These are phyloP conservation scores for Synanthedon vespiformis DNA, from an alignment of 2,888 invertebrate genomes.

Conservation along the genomic window DNA sequence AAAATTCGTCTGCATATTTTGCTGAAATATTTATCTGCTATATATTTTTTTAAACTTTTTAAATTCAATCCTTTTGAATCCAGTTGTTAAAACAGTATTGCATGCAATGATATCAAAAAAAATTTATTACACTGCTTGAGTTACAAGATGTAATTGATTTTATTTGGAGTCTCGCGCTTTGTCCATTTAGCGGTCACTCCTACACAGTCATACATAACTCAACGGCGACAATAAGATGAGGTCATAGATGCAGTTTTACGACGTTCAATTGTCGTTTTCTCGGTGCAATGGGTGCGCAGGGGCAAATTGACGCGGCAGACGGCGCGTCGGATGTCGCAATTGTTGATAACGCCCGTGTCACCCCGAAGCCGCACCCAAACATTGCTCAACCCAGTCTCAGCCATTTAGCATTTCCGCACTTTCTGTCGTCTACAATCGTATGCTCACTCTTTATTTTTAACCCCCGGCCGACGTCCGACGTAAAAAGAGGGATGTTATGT, in stretches of 20 bases:
- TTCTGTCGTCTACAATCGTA: background rate
- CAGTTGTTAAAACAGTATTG: conserved; percentile 5
- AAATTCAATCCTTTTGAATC: too few relatives aligned
- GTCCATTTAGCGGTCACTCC: conserved; percentile 30
- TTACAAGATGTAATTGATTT: background rate
- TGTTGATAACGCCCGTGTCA: conserved; percentile 16
- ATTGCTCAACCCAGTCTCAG: conserved; percentile 8
- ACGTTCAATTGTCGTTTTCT: conserved; percentile 18
- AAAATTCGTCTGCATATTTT: too few relatives aligned
- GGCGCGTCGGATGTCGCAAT: conserved; percentile 60
- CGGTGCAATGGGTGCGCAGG: conserved; percentile 20
- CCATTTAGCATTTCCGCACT: background rate
- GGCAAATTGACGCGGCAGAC: conserved; percentile 51
- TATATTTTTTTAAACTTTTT: too few relatives aligned
- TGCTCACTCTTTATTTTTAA: too few relatives aligned
- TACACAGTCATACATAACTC: conserved; percentile 12
- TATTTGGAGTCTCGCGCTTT: background rate
- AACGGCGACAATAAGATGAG: conserved; percentile 25
- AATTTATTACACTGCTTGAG: background rate
- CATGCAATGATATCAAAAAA: conserved; percentile 11
- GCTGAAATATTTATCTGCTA: too few relatives aligned
- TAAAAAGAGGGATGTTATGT: too few relatives aligned
- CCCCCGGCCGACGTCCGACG: too few relatives aligned
- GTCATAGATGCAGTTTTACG: conserved; percentile 45
- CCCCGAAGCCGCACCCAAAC: conserved; percentile 23